These are phyloP conservation scores for Thunnus maccoyii DNA, from an alignment of 2,113 vertebrate species.

Conservation along the genomic window DNA sequence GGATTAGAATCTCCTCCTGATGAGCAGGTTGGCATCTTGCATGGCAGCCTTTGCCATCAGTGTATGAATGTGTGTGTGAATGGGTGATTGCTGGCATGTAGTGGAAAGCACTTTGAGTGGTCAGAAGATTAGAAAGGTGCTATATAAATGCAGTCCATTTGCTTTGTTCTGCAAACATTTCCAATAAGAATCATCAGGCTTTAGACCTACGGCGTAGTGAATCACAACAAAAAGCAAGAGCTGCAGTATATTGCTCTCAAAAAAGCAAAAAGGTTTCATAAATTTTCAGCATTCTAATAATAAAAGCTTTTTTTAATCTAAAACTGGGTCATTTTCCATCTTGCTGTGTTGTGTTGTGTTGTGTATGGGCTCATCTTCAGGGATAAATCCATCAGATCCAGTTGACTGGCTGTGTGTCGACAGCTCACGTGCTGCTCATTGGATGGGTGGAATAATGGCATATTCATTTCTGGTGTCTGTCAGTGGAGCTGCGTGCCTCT, in stretches of 20 bases:
- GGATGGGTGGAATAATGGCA: conserved; percentile 46
- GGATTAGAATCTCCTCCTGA: too few relatives aligned
- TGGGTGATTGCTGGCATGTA: too few relatives aligned
- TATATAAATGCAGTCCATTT: too few relatives aligned
- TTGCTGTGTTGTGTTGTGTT: conserved; percentile 20
- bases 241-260: not conserved
- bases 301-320: conserved; percentile 35
- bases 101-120: too few relatives aligned
- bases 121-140: too few relatives aligned
- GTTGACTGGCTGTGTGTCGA: conserved; percentile 34
- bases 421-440: conserved; percentile 9
- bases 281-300: not conserved
- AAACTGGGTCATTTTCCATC: conserved; percentile 42
- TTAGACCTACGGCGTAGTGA: too few relatives aligned
- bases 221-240: not conserved
- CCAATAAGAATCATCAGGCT: too few relatives aligned
- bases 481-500: not conserved
- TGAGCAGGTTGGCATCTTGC: too few relatives aligned
- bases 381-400: conserved; percentile 54
- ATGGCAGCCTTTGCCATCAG: too few relatives aligned
- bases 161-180: too few relatives aligned
- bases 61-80: too few relatives aligned
- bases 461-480: conserved; percentile 46
- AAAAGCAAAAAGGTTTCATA: not conserved
- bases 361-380: conserved; percentile 30